Evolutionary conservation across 2,113 vertebrate species (phyloP).

Genomic region (Symphodus melops): DNA sequence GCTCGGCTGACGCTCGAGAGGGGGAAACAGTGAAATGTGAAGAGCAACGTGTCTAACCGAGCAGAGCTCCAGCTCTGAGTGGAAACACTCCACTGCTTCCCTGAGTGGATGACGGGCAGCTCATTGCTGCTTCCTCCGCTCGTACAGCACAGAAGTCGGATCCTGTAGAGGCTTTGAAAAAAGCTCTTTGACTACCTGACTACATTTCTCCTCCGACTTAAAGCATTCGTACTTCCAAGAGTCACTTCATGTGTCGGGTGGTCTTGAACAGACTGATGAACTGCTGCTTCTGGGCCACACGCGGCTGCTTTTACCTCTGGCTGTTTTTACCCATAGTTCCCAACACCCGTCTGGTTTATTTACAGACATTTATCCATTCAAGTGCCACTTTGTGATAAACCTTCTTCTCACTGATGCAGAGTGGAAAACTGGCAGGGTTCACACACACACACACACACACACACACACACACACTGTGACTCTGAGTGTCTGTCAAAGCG

Average conservation of each 20-base stretch:
- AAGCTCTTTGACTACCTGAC: conserved; percentile 5
- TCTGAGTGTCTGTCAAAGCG: conserved; percentile 7
- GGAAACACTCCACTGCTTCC: conserved; percentile 30
- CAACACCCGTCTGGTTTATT: conserved; percentile 24
- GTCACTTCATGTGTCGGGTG: conserved; percentile 11
- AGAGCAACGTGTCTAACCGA: conserved; percentile 5
- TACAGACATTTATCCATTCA: conserved; percentile 16
- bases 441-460: neutral
- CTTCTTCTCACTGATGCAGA: conserved; percentile 22
- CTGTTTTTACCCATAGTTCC: conserved; percentile 11
- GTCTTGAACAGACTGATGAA: conserved; percentile 7
- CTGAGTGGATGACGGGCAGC: conserved; percentile 40
- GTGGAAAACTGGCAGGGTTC: neutral
- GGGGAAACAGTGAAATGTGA: conserved; percentile 16
- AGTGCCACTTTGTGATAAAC: conserved; percentile 23
- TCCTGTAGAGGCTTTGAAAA: conserved; percentile 14
- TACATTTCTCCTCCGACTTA: conserved; percentile 14
- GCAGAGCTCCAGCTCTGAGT: conserved; percentile 7
- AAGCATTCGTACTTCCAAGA: neutral
- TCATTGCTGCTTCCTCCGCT: conserved; percentile 22
- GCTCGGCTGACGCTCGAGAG: conserved; percentile 4
- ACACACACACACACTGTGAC: neutral
- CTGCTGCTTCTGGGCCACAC: neutral
- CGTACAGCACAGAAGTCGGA: conserved; percentile 7
- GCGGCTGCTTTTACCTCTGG: conserved; percentile 1